Conservation (phyloP, 92 coral and sea anemone species). For the Micromussa lordhowensis region DNA sequence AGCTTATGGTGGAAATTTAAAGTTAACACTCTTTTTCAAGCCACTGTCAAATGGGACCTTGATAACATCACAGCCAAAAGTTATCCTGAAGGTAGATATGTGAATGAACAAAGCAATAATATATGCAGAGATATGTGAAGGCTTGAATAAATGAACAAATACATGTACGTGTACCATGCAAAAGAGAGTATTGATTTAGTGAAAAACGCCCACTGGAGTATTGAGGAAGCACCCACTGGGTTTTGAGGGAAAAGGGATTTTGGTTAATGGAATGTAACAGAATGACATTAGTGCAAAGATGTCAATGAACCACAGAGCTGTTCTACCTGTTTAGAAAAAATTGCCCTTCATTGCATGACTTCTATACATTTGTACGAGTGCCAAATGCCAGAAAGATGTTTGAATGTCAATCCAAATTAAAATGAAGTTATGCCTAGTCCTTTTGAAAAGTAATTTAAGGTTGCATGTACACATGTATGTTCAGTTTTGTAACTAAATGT, state of each 20-base stretch:
- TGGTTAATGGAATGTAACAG: neutral
- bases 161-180: no score
- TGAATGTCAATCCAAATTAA: no score
- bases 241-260: neutral
- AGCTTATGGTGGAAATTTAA: slow-evolving; percentile 91
- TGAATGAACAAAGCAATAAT: neutral
- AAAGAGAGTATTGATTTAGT: no score
- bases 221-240: no score
- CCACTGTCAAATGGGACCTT: slow-evolving; percentile 62
- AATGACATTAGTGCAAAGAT: no score
- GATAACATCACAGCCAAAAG: slow-evolving; percentile 32
- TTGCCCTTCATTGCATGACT: no score
- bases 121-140: no score
- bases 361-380: no score
- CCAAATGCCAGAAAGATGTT: no score
- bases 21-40: slow-evolving; percentile 74
- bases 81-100: slow-evolving; percentile 78
- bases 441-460: neutral
- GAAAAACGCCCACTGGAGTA: neutral
- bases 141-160: neutral
- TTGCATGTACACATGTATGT: neutral
- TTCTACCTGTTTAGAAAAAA: no score
- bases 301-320: no score
- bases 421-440: no score
- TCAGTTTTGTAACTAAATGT: neutral